Conservation (phyloP, 2,797 vertebrate species). For the Crax fasciolata region DNA sequence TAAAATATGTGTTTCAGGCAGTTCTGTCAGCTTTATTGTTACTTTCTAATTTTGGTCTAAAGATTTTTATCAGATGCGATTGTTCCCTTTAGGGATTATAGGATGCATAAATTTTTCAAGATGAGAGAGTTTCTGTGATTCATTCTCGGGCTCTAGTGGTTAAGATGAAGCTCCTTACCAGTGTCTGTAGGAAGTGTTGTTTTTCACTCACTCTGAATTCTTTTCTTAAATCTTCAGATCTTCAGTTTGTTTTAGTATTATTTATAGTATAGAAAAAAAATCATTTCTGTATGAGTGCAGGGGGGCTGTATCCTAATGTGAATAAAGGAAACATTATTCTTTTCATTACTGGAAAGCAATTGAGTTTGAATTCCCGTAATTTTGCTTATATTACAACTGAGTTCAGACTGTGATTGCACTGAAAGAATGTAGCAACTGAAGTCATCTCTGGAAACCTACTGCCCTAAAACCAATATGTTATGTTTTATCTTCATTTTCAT, state of each 20-base stretch:
- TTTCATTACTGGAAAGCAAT: not conserved
- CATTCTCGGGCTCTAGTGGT: conserved; percentile 16
- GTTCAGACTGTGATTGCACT: not conserved
- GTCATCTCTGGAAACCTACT: not conserved
- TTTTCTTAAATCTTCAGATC: conserved; percentile 6
- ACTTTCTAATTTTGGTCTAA: conserved; percentile 67
- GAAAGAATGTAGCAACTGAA: not conserved
- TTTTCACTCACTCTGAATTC: not conserved
- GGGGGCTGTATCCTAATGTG: not conserved
- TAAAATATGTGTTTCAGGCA: conserved; percentile 55
- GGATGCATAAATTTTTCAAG: conserved; percentile 52
- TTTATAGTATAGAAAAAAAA: not conserved
- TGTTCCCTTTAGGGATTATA: conserved; percentile 54
- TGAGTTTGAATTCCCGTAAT: not conserved
- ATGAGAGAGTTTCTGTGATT: conserved; percentile 54
- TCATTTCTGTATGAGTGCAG: not conserved
- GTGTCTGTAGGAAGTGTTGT: not conserved
- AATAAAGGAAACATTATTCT: not conserved
- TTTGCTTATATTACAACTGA: not conserved
- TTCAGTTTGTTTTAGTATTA: not conserved
- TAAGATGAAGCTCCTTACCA: conserved; percentile 33
- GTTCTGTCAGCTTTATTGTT: conserved; percentile 60
- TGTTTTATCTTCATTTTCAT: not conserved
- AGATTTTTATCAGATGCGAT: conserved; percentile 38
- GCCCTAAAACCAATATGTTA: not conserved